Conservation (phyloP, 2,888 invertebrate genomes). For the Cantharis rufa region DNA sequence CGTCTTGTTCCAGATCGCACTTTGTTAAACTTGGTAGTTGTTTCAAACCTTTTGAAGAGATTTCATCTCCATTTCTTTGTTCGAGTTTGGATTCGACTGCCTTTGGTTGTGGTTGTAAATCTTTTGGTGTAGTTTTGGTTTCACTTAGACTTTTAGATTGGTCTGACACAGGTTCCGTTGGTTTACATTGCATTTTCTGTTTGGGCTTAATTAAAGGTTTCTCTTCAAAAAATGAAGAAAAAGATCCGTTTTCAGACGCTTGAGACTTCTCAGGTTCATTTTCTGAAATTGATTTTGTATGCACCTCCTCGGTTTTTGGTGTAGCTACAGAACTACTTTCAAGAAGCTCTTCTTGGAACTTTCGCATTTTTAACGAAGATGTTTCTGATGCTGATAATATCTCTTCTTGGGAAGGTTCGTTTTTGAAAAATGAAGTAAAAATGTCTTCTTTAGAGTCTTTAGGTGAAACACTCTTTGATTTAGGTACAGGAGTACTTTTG, state of each 20-base stretch:
- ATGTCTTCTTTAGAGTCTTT: background rate
- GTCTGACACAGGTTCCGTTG: too few species aligned
- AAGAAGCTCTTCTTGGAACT: background rate
- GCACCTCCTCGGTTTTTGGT: background rate
- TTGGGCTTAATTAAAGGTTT: background rate
- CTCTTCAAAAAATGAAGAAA: background rate
- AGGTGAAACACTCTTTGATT: background rate
- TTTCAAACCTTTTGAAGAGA: background rate
- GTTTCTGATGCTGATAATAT: background rate
- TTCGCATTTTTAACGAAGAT: background rate
- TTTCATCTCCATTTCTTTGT: background rate
- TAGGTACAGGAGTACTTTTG: background rate
- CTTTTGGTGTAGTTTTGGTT: background rate
- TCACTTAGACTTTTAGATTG: too few species aligned
- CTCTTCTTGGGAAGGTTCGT: background rate
- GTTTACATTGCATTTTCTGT: too few species aligned
- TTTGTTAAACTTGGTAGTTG: background rate
- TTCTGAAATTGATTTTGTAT: background rate
- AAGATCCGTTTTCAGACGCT: background rate
- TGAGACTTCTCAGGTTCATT: background rate
- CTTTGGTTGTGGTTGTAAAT: background rate
- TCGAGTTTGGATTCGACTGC: background rate
- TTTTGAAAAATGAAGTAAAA: background rate
- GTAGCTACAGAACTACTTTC: background rate
- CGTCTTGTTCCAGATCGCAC: background rate